phyloP scores from a whole-genome alignment of 2,888 invertebrate species.

The Hypomecis punctinalis region DNA sequence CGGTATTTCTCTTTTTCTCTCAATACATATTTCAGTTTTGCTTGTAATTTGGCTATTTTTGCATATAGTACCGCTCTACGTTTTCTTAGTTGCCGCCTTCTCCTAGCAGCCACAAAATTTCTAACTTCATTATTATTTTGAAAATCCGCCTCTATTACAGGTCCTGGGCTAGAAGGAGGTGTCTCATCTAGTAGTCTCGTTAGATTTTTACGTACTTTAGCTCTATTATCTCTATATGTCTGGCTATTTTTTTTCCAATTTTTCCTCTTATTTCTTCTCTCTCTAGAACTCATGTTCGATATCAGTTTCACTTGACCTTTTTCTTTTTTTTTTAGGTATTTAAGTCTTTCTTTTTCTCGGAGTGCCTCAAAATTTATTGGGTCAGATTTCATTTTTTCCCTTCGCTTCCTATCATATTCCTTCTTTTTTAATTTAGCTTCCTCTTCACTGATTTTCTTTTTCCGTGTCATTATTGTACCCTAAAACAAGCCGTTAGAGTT shows the following conservation, averaged over 20 bases:
- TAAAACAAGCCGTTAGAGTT: too few relatives aligned
- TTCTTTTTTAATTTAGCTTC: constrained; percentile 34
- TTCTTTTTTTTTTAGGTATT: constrained; percentile 41
- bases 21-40: too few relatives aligned
- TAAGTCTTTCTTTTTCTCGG: constrained; percentile 38
- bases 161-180: too few relatives aligned
- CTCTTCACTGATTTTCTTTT: constrained; percentile 19
- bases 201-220: constrained; percentile 34
- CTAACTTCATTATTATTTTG: too few relatives aligned
- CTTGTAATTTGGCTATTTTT: too few relatives aligned
- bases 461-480: constrained; percentile 14
- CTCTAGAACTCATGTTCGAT: constrained; percentile 39
- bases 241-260: constrained; percentile 41
- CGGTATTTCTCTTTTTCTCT: too few relatives aligned
- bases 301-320: too few relatives aligned
- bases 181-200: too few relatives aligned
- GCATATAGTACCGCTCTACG: too few relatives aligned
- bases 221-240: constrained; percentile 36
- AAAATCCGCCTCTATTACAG: too few relatives aligned
- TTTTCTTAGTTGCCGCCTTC: too few relatives aligned
- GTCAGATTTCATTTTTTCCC: constrained; percentile 40
- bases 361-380: constrained; percentile 34
- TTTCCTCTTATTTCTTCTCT: constrained; percentile 38
- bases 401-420: constrained; percentile 40
- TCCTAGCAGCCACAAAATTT: too few relatives aligned